Base-by-base conservation (phyloP, 2,113 vertebrate genomes). In the Daubentonia madagascariensis region DNA sequence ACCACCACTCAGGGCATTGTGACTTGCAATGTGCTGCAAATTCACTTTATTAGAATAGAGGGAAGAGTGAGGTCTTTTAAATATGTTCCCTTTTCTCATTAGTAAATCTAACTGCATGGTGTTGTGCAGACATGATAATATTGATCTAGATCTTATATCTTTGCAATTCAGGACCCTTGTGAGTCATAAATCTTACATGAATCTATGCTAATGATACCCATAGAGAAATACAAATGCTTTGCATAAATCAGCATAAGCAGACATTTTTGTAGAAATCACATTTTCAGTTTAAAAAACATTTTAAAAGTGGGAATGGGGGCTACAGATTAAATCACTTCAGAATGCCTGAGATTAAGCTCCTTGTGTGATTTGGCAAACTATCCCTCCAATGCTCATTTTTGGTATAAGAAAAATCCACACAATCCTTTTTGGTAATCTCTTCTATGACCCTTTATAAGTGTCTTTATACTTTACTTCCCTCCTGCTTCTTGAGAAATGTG, bases 21-120 rank as follows among this genome's bases (percentile, higher is more conserved):
- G 52, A 92, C 4, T 75, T 54, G 17, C 1, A 12, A 40, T n/a
- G 16, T 18, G 6, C 0, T 45, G 22, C 2, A 80, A 57, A 91
- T 45, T 80, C 32, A 2, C 30, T 81, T 63, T 35, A 35, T 68
- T 67, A 91, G 10, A 73, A 89, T 35, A 76, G 48, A 83, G 6
- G 8, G 9, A 54, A 67, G 6, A 40, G 13, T 11, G 22, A 84
- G 73, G 17, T 9, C 25, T 84, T 96, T 96, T 92, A 83, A 97
- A 81, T 43, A 68, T 57, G 37, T 94, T 78, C 32, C 16, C 73
- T 97, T 97, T 97, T 93, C 86, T 98, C 88, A 81, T 0, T 92
- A 68, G 70, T 97, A 97, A 98, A 87, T 95, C 57, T 94, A 98
- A 97, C 50, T 67, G 22, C 68, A 96, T 57, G 89, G 16, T 83